Evolutionary conservation across 2,888 invertebrate genomes (phyloP), one percentile per base, ranked within the genome.

Genomic region (Elegia similella): DNA sequence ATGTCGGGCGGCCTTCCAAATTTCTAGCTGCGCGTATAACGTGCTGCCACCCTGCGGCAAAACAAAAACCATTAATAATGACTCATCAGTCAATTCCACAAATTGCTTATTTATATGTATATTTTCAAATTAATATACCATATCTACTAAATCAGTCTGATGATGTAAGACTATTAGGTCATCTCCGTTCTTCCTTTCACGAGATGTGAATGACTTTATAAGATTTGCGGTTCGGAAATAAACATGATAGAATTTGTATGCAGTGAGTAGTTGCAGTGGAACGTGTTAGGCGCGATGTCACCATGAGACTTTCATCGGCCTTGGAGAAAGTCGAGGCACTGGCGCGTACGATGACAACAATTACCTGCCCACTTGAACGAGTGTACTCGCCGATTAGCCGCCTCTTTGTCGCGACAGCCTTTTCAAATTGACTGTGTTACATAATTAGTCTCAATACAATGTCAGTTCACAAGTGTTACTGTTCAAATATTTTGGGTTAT

Each of bases 1-100:
- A 58, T 93, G 92, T 67, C 94, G 92, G 7, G 96, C 96, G 60
- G 96, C 96, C 84, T 96, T 97, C 97, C 98, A 98, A 70, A 98
- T 96, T 84, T 98, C 97, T 75, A 98, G 87, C 77, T 97, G 97
- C 29, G 97, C 97, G 83, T 95, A 95, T 64, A 98, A 84, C 70
- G 96, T 96, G 79, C 96, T 95, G 52, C 97, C 97, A 75, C 95
- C 95, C 97, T 97, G 88, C 23, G 78, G 80, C 70, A 81, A 82
- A 47, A 42, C 30, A 55, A 50, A 58, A 47, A 7, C 2, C 23
- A 23, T 23, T 16, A 57, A n/a, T 17, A 50, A 34, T 17, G 15
- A 50, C 23, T 17, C 23, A 23, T 32, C 7, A 32, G 17, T 34
- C 13, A n/a, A 30, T 47, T 55, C 10, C n/a, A 44, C 32, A 30